phyloP scores from a whole-genome alignment of 2,113 vertebrate species.

The Ondatra zibethicus region DNA sequence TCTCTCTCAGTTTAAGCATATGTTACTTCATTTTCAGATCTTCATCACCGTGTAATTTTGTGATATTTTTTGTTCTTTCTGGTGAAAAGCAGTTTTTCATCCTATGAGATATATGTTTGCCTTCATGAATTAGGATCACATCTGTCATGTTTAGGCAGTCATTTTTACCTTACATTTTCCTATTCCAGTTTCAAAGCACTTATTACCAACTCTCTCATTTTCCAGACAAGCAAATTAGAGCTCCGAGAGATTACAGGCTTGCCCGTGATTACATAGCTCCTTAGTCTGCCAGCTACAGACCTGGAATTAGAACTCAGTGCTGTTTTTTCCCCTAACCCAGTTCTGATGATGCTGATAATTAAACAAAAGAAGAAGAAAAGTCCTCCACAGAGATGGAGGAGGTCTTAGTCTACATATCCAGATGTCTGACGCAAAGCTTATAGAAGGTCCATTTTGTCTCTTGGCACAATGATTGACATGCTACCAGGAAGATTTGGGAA shows the following conservation, averaged over 20 bases:
- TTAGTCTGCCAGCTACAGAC: constrained; percentile 45
- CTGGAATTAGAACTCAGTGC: constrained; percentile 43
- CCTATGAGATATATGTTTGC: constrained; percentile 12
- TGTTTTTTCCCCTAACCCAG: constrained; percentile 18
- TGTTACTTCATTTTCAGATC: constrained; percentile 39
- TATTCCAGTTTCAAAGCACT: constrained; percentile 58
- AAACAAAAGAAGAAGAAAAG: background rate
- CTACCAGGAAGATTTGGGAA: background rate
- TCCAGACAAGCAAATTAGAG: constrained; percentile 59
- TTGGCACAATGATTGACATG: background rate
- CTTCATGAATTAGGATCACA: constrained; percentile 44
- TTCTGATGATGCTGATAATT: background rate
- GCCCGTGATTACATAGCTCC: constrained; percentile 50
- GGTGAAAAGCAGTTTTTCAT: background rate
- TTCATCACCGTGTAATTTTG: constrained; percentile 1
- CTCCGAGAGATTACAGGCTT: constrained; percentile 47
- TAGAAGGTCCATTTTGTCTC: background rate
- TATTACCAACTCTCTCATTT: constrained; percentile 53
- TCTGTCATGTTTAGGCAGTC: constrained; percentile 28
- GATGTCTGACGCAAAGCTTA: background rate
- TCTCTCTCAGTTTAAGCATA: background rate
- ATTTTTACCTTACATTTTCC: constrained; percentile 66
- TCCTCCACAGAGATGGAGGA: background rate
- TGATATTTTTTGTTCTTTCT: background rate
- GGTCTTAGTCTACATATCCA: background rate